Evolutionary conservation across 64 coral and sea anemone genomes (phyloP).

Genomic region (Trachythela sp.): DNA sequence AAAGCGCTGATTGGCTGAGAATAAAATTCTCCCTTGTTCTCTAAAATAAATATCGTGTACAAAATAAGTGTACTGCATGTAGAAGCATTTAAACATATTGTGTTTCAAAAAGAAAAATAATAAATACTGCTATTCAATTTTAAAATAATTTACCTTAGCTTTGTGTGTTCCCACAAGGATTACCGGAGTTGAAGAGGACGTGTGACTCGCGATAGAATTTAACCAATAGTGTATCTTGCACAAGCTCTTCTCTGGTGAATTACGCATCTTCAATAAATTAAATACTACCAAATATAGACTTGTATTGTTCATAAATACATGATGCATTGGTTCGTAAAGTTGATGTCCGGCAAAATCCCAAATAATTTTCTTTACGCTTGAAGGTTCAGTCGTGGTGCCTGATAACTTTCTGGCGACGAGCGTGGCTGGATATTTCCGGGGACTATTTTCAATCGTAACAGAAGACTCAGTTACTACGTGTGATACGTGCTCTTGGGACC

Average conservation of each 20-base stretch:
- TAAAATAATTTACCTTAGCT: background rate
- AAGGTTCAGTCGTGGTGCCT: background rate
- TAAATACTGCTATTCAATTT: background rate
- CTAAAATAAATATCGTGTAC: too few species aligned
- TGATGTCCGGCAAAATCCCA: conserved; percentile 58
- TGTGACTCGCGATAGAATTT: conserved; percentile 43
- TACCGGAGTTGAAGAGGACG: conserved; percentile 32
- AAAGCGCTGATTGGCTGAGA: too few species aligned
- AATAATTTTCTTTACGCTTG: conserved; percentile 23
- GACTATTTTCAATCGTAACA: background rate
- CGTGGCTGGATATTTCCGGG: background rate
- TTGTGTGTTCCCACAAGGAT: conserved; percentile 36
- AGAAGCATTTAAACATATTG: too few species aligned
- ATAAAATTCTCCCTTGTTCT: too few species aligned
- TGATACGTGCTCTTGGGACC: background rate
- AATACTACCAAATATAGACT: conserved; percentile 47
- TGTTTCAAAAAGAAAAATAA: too few species aligned
- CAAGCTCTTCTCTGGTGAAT: conserved; percentile 8
- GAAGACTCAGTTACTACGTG: background rate
- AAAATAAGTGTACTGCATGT: too few species aligned
- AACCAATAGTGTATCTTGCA: conserved; percentile 50
- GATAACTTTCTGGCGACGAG: background rate
- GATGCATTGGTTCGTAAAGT: conserved; percentile 53
- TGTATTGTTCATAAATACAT: conserved; percentile 48
- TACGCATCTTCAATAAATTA: conserved; percentile 15